phyloP scores from a whole-genome alignment of 1,140 invertebrate genomes.

The Drosophila sp. region DNA sequence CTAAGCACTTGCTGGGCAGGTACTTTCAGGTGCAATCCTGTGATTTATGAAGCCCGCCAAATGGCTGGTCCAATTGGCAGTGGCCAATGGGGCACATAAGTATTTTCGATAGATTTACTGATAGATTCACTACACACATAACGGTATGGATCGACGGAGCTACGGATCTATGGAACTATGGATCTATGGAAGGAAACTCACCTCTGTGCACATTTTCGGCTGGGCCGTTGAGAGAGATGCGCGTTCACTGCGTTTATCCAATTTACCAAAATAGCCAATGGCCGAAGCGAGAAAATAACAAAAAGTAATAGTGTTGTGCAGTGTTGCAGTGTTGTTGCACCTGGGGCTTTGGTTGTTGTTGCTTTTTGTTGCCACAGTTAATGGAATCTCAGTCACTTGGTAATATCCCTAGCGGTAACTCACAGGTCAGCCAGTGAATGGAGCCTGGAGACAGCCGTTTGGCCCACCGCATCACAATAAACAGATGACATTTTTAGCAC shows the following conservation, averaged over 20 bases:
- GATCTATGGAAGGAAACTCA: conserved; percentile 50
- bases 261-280: conserved; percentile 43
- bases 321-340: conserved; percentile 17
- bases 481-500: conserved; percentile 55
- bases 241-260: conserved; percentile 68
- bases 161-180: not conserved
- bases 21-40: conserved; percentile 3
- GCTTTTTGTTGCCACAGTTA: not conserved
- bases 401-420: conserved; percentile 41
- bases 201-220: conserved; percentile 81
- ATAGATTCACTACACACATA: not conserved
- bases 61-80: conserved; percentile 40
- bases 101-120: not conserved
- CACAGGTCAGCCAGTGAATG: conserved; percentile 57
- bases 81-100: conserved; percentile 7
- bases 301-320: not conserved
- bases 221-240: conserved; percentile 60
- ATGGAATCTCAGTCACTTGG: conserved; percentile 39
- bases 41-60: conserved; percentile 35
- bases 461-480: conserved; percentile 67
- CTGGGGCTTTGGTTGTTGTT: conserved; percentile 28
- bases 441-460: conserved; percentile 47
- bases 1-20: conserved; percentile 7
- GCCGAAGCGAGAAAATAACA: conserved; percentile 17
- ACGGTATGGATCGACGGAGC: no score